Base-by-base conservation (phyloP, 2,888 invertebrate species). In the Noctua janthe region DNA sequence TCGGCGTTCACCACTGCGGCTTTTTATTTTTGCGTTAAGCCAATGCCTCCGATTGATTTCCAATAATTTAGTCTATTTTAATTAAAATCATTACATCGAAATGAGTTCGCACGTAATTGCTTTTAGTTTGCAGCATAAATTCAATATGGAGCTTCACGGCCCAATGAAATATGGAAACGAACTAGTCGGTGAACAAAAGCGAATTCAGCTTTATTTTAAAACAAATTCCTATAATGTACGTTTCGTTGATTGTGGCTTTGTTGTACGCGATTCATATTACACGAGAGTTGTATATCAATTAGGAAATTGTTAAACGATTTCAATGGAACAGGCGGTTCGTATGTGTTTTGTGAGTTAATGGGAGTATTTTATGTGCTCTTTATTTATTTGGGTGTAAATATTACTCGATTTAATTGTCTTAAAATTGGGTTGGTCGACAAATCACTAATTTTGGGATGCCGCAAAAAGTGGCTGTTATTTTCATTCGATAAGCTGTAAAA, bases 1-100 rank as follows among this genome's bases (percentile, higher is more conserved):
- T 83, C 73, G 81, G 39, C 39, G 39, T 39, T 64, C 54, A 80
- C 79, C 69, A 35, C 66, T 76, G 86, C 35, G 82, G 88, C 77
- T 80, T 86, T 81, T 84, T 80, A 82, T 74, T 59, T 73, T 74
- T 23, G 23, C 35, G 47, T 78, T 71, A 71, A 80, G 66, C 59
- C 67, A 83, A 78, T 56, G 77, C 29, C n/a, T 70, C 29, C 39
- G 67, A 83, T 71, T 71, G 78, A 73, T 88, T 83, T 73, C 79
- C 86, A 88, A 90, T 90, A 89, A 90, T 83, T 86, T 85, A 83
- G 87, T 87, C 81, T 82, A 87, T 88, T 90, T 92, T 91, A 92
- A 92, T 92, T 92, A 91, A 92, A 90, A 87, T 91, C 87, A 90
- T 92, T 91, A 89, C 88, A 89, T 88, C 82, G 87, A 86, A 92